Base-by-base conservation (phyloP, 2,113 vertebrate species). In the Tyto alba region DNA sequence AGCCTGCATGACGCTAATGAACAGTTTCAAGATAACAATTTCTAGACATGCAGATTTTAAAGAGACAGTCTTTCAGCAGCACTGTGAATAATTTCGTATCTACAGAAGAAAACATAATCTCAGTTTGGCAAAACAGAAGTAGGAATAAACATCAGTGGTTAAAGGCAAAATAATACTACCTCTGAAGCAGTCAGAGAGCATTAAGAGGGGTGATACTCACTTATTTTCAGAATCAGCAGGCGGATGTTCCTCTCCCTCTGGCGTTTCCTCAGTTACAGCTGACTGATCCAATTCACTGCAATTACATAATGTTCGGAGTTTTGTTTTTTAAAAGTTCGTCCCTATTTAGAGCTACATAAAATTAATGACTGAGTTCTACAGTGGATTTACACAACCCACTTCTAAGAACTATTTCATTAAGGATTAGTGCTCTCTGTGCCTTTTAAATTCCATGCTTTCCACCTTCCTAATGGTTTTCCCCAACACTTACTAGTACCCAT, bases 141-240 rank as follows among this genome's bases (percentile, higher is more conserved):
- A 59, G 45, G 59, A 53, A 50, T 23, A 45, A 64, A 7, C 0
- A 15, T 1, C 26, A 36, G 88, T 50, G 50, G 38, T 12, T 60
- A 3, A 63, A 77, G 56, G 50, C 11, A 53, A 53, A 38, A 34
- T 6, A 72, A 2, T 0, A 16, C 19, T 13, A 25, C 40, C 84
- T 64, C 0, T 40, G 66, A 78, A 69, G 66, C 40, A 25, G 22
- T 0, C 10, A 36, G 19, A 57, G 53, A 43, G 10, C 83, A 41
- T 0, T 0, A 21, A 23, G 52, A 85, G 34, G 16, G 60, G 68
- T 45, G 85, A 52, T 53, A 98, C 98, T 98, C 98, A 99, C 99
- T 99, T 99, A 97, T 99, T 99, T 97, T 99, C 99, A 88, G 99
- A 99, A 87, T 99, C 99, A 67, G 98, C 99, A 91, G 98, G 98